These are phyloP conservation scores for Helleia helle DNA, from an alignment of 2,888 invertebrate species.

Conservation along the genomic window DNA sequence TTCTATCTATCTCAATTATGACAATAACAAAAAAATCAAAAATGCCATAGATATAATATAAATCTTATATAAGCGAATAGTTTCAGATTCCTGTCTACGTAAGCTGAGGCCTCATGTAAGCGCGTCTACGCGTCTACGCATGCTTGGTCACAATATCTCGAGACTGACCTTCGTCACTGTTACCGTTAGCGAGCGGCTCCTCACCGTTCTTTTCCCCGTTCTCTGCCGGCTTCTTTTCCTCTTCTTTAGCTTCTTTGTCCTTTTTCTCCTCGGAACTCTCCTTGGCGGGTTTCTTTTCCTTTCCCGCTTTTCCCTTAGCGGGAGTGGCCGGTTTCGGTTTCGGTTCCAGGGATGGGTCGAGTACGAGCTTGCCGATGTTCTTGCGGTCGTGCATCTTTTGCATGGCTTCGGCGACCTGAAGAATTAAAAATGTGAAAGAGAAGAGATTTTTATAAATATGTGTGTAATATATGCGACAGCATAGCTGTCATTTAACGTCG, in stretches of 20 bases:
- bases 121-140: slow-evolving; percentile 50
- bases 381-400: slow-evolving; percentile 94
- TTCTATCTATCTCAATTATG: too few species aligned
- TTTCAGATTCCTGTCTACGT: too few species aligned
- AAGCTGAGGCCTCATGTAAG: slow-evolving; percentile 27
- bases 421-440: too few species aligned
- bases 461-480: too few species aligned
- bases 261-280: slow-evolving; percentile 81
- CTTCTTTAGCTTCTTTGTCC: slow-evolving; percentile 72
- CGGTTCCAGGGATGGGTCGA: slow-evolving; percentile 86
- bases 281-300: slow-evolving; percentile 78
- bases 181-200: slow-evolving; percentile 69
- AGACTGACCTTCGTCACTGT: slow-evolving; percentile 72
- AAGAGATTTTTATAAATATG: too few species aligned
- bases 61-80: too few species aligned
- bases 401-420: slow-evolving; percentile 89
- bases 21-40: too few species aligned
- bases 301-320: slow-evolving; percentile 81
- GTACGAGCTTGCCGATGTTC: slow-evolving; percentile 90
- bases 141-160: slow-evolving; percentile 48
- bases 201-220: slow-evolving; percentile 68
- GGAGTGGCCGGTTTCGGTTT: slow-evolving; percentile 87
- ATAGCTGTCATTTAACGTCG: too few species aligned
- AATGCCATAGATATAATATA: too few species aligned
- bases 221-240: slow-evolving; percentile 61